phyloP scores from a whole-genome alignment of 2,113 vertebrate genomes.

The pig (Sus scrofa) region T2T-Sscrofa CM000812.6:240916001-240916500 shows the following conservation, averaged over 20 bases:
- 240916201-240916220: not conserved
- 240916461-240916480: too few relatives aligned
- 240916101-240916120: not conserved
- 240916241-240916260: not conserved
- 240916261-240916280: too few relatives aligned
- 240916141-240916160: not conserved
- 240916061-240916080: not conserved
- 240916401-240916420: too few relatives aligned
- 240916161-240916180: not conserved
- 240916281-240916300: not conserved
- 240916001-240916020: not conserved
- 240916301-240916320: not conserved
- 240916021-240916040: not conserved
- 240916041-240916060: not conserved
- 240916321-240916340: not conserved
- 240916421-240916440: too few relatives aligned
- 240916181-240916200: not conserved
- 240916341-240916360: too few relatives aligned
- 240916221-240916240: not conserved
- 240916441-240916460: too few relatives aligned
- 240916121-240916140: not conserved
- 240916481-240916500: too few relatives aligned
- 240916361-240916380: too few relatives aligned
- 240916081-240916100: not conserved
- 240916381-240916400: too few relatives aligned